Evolutionary conservation across 1,140 invertebrate species (phyloP), one percentile per base, ranked within the genome.

Genomic region (Achroia grisella): DNA sequence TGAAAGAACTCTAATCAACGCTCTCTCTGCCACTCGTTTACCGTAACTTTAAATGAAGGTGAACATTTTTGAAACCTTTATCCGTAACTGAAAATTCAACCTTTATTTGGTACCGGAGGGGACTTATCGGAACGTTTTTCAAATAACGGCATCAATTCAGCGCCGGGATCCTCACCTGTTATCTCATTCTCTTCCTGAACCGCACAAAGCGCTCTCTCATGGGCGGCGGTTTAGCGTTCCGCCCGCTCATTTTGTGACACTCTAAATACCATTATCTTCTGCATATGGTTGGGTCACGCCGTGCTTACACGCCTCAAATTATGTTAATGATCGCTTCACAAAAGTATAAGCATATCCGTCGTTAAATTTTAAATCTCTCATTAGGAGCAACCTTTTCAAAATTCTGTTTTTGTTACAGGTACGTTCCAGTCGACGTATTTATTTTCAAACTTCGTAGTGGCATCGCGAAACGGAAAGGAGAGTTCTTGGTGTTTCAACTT

Each of bases 111-210:
- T 46, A 51, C 54, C 52, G 54, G 56, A 61, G 56, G 57, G 62
- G 66, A 62, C 62, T 68, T 71, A 68, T 71, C 64, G 55, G 59
- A 46, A 56, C 55, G 59, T 61, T 68, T 71, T 65, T 59, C 59
- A 50, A 71, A 71, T 64, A 67, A 57, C 61, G 51, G 58, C 52
- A 56, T 62, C 63, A 61, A 71, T 71, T 67, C 61, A 48, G 41
- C 12, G 47, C 60, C 56, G 49, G 48, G 48, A 47, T 62, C 57
- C 56, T 67, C 56, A 60, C 58, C 58, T 64, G 63, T 67, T 71
- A 71, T 71, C 61, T 60, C 36, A 47, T 62, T 58, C 56, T 60
- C 54, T 69, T 69, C 65, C 59, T 66, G 62, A 33, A 31, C 44
- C 53, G 40, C 51, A 62, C 48, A 64, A 62, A 60, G 52, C 45